These are phyloP conservation scores for Saturnia pavonia DNA, from an alignment of 2,888 invertebrate genomes.

Conservation along the genomic window DNA sequence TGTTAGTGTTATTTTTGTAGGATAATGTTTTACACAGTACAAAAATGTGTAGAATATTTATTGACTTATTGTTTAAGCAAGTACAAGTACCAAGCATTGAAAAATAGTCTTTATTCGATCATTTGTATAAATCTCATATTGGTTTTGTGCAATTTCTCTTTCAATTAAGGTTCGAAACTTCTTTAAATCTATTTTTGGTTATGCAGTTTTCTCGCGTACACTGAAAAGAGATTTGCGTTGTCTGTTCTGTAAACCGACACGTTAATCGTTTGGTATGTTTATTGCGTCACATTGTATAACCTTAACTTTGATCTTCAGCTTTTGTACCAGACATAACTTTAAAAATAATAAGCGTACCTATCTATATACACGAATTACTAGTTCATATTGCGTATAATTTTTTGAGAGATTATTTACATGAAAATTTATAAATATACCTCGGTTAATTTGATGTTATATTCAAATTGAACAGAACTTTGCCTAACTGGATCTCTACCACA, in stretches of 20 bases:
- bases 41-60: not conserved
- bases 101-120: not conserved
- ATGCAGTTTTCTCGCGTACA: not conserved
- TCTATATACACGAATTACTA: too few relatives aligned
- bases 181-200: not conserved
- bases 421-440: too few relatives aligned
- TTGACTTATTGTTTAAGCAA: not conserved
- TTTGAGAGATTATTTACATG: too few relatives aligned
- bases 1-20: slow-evolving; percentile 5
- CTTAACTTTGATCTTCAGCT: not conserved
- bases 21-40: not conserved
- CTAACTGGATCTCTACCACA: too few relatives aligned
- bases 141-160: not conserved
- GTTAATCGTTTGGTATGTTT: not conserved
- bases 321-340: not conserved
- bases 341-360: not conserved
- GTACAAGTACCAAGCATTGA: too few relatives aligned
- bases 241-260: not conserved
- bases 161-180: not conserved
- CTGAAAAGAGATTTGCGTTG: not conserved
- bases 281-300: not conserved
- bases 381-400: too few relatives aligned
- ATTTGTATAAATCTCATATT: not conserved
- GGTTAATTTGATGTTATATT: not conserved
- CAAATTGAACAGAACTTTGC: too few relatives aligned